Conservation (phyloP, 2,113 vertebrate genomes). For the Nerophis lumbriciformis region DNA sequence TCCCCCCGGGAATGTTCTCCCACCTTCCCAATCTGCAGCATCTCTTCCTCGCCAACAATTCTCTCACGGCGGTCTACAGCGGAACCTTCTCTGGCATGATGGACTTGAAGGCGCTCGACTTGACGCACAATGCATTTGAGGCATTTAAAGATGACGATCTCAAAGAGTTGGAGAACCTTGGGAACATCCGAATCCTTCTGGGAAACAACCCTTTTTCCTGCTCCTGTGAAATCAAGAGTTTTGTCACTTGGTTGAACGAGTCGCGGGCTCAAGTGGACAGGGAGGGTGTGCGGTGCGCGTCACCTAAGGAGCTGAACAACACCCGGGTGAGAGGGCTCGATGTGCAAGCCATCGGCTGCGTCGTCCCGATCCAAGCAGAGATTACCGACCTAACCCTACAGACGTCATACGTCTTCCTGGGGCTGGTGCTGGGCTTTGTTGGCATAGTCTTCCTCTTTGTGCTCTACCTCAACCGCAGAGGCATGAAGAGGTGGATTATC, state of each 20-base stretch:
- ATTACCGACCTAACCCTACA: conserved; percentile 58
- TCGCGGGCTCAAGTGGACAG: conserved; percentile 58
- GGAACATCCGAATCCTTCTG: conserved; percentile 56
- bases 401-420: conserved; percentile 74
- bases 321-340: conserved; percentile 42
- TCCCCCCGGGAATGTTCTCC: conserved; percentile 54
- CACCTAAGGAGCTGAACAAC: conserved; percentile 43
- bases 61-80: conserved; percentile 62
- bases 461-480: conserved; percentile 75
- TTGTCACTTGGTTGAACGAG: conserved; percentile 67
- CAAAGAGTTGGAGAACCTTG: conserved; percentile 56
- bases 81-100: conserved; percentile 68
- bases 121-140: conserved; percentile 62
- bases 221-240: conserved; percentile 62
- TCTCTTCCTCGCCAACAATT: conserved; percentile 71
- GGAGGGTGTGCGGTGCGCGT: conserved; percentile 60
- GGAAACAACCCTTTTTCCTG: conserved; percentile 71
- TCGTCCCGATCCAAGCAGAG: conserved; percentile 40
- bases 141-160: conserved; percentile 55
- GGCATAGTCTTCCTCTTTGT: conserved; percentile 77
- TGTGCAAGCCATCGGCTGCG: conserved; percentile 55
- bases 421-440: conserved; percentile 73
- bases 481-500: conserved; percentile 72
- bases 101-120: conserved; percentile 64
- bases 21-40: conserved; percentile 47